Evolutionary conservation across 2,888 invertebrate genomes (phyloP).

Genomic region (Oscheius onirici): DNA sequence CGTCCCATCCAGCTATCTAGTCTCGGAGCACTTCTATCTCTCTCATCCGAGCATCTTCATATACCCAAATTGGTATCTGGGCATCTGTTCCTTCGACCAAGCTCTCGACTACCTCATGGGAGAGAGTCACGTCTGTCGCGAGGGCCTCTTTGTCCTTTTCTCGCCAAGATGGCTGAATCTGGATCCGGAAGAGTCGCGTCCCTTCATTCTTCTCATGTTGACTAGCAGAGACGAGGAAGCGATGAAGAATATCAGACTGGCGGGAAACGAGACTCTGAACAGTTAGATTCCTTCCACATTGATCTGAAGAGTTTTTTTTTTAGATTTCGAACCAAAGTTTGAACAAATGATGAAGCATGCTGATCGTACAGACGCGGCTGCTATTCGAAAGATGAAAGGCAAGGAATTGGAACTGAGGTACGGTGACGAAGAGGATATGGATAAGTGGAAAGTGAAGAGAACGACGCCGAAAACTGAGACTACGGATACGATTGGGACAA

Average conservation of each 20-base stretch:
- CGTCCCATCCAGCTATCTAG: conserved; percentile 48
- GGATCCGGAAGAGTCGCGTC: conserved; percentile 45
- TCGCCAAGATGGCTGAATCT: no score
- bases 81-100: conserved; percentile 43
- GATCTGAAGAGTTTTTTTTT: not conserved
- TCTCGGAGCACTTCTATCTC: conserved; percentile 47
- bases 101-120: conserved; percentile 38
- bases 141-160: no score
- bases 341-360: not conserved
- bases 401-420: not conserved
- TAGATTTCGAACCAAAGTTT: not conserved
- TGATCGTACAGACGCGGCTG: not conserved
- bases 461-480: not conserved
- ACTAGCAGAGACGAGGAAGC: not conserved
- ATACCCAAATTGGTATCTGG: conserved; percentile 50
- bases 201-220: conserved; percentile 47
- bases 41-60: conserved; percentile 28
- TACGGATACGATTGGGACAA: not conserved
- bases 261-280: not conserved
- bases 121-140: no score
- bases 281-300: not conserved
- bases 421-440: not conserved
- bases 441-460: not conserved
- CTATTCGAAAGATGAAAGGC: not conserved
- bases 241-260: not conserved